These are phyloP conservation scores for Protomyctophum bolini DNA, from an alignment of 2,113 vertebrate genomes.

Conservation along the genomic window DNA sequence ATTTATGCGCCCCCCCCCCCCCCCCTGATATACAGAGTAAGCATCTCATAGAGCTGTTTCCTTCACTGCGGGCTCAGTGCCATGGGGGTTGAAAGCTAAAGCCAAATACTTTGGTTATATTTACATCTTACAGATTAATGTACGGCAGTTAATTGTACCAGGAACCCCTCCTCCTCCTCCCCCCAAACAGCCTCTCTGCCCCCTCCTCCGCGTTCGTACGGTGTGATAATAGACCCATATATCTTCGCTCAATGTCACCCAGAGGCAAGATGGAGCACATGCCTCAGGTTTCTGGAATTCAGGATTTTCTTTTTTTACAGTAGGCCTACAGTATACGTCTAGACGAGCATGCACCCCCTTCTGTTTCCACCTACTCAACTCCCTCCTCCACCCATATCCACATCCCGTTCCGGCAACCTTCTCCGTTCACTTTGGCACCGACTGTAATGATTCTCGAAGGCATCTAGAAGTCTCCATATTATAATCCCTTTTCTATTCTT, in stretches of 20 bases:
- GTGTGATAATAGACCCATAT: slow-evolving; percentile 7
- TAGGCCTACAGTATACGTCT: slow-evolving; percentile 37
- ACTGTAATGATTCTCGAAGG: neutral
- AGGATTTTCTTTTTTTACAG: too few species aligned
- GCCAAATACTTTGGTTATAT: slow-evolving; percentile 9
- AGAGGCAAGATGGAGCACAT: slow-evolving; percentile 10
- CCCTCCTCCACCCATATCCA: slow-evolving; percentile 54
- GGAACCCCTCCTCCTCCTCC: neutral
- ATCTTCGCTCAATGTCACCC: slow-evolving; percentile 17
- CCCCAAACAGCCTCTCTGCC: slow-evolving; percentile 1
- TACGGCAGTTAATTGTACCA: slow-evolving; percentile 14
- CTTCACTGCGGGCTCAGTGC: neutral
- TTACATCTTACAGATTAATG: slow-evolving; percentile 16
- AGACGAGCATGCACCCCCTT: slow-evolving; percentile 34
- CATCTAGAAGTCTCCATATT: too few species aligned
- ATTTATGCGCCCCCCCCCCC: neutral
- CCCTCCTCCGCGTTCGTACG: neutral
- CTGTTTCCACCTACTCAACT: slow-evolving; percentile 13
- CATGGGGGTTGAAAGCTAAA: neutral
- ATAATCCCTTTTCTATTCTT: too few species aligned
- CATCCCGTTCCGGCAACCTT: slow-evolving; percentile 55
- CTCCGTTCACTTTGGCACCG: slow-evolving; percentile 7
- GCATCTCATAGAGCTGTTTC: neutral
- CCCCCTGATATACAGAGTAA: too few species aligned
- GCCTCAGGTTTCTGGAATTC: slow-evolving; percentile 27